Evolutionary conservation across 2,888 invertebrate genomes (phyloP), one percentile per base, ranked within the genome.

Genomic region (Lithophane leautieri): DNA sequence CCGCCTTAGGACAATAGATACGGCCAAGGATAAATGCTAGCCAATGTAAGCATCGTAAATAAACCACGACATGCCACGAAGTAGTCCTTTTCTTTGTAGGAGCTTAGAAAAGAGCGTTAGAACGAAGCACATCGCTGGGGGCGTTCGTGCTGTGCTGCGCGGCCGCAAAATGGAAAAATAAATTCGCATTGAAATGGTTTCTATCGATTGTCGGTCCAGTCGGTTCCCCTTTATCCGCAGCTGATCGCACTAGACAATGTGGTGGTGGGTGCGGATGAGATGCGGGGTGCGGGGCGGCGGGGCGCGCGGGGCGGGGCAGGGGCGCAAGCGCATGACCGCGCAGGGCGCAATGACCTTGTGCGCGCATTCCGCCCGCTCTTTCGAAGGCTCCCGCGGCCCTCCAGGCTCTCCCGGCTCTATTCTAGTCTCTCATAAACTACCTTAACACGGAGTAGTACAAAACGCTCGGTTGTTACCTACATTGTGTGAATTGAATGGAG

Each of bases 261-360:
- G 82, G 87, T 88, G 86, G 88, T 87, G 93, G 94, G 88, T 89
- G 88, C 84, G 92, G 92, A 92, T 92, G 91, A 91, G 86, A 86
- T 73, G 78, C 86, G 83, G 86, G 86, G 87, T 78, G 78, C 84
- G 84, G 85, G 74, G 82, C 84, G 86, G 86, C 73, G 88, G 34
- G 80, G 82, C 76, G 78, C 77, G 88, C 82, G 85, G 85, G 88
- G 90, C 85, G 88, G 89, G 91, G 88, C 86, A 83, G 88, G 90
- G 92, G 92, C 90, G 93, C 92, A 92, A 92, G 96, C 94, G 94
- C 95, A 95, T 96, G 96, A 96, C 96, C 96, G 96, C 95, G 95
- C 95, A 94, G 95, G 95, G 96, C 96, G 95, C 96, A 96, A 96
- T 96, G 96, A 96, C 96, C 96, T 96, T 96, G 96, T 94, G 93